Evolutionary conservation across 1,140 invertebrate species (phyloP), one percentile per base, ranked within the genome.

Genomic region (Drosophila pectinifera): DNA sequence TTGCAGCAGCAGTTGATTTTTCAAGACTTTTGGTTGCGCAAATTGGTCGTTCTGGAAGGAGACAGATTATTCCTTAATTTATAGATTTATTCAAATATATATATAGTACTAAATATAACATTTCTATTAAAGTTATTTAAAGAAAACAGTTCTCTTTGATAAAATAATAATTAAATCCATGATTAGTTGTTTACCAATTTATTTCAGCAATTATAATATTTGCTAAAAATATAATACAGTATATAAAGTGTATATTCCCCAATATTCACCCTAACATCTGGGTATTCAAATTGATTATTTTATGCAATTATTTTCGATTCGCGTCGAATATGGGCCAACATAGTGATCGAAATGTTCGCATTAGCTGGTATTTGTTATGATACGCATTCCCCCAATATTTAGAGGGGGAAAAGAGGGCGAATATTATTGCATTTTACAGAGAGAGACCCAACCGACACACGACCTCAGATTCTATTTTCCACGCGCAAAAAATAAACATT

Each of bases 1-100:
- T 89, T 74, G 84, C 83, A 80, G 83, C 82, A 85, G 82, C 79
- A 89, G 83, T 84, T 83, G 42, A 36, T 38, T 69, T 46, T 55
- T 56, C 20, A 84, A 88, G 84, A 88, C 85, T 88, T 90, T 89
- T 90, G 26, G 54, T 88, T 89, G 63, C 64, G 68, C 69, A 72
- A 75, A 58, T 89, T 89, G 84, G 84, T 89, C 84, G 80, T 70
- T 80, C 84, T 89, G 85, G 0, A 83, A 79, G 5, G 13, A 72
- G 26, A 51, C 43, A 16, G 20, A 38, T 2, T 18, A 38, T 1
- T 10, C 0, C n/a, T n/a, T n/a, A 6, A 38, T 6, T 38, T n/a
- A 2, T n/a, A 38, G 36, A 38, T n/a, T 38, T 38, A n/a, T n/a
- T 38, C n/a, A 38, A 2, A 6, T 6, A 38, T 14, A 38, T 14